These are phyloP conservation scores for Carterocephalus palaemon DNA, from an alignment of 2,888 invertebrate species.

Conservation along the genomic window DNA sequence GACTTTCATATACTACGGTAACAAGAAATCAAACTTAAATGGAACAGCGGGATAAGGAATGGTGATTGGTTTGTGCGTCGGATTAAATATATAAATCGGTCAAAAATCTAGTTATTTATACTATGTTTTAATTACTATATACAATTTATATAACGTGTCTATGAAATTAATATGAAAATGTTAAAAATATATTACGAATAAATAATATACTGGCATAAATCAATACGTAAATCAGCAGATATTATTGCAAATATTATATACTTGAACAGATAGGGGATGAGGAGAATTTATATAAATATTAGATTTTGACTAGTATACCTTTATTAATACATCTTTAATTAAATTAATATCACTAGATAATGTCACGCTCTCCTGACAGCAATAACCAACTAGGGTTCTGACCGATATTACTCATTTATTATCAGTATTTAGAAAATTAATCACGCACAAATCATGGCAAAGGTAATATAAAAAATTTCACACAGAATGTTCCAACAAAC, in stretches of 20 bases:
- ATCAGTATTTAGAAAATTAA: conserved; percentile 11
- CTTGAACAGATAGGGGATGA: conserved; percentile 50
- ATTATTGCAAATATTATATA: conserved; percentile 39
- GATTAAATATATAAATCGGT: conserved; percentile 73
- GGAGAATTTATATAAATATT: conserved; percentile 58
- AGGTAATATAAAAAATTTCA: conserved; percentile 70
- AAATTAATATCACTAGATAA: conserved; percentile 77
- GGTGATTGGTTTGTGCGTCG: conserved; percentile 66
- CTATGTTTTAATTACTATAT: conserved; percentile 53
- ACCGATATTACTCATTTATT: conserved; percentile 48
- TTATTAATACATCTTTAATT: conserved; percentile 62
- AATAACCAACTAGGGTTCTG: conserved; percentile 66
- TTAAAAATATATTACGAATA: conserved; percentile 42
- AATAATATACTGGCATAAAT: conserved; percentile 40
- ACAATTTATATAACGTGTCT: conserved; percentile 51
- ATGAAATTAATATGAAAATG: conserved; percentile 39
- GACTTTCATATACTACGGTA: conserved; percentile 31
- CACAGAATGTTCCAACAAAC: conserved; percentile 72
- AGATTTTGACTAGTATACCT: conserved; percentile 71
- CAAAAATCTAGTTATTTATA: conserved; percentile 70
- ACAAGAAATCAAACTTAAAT: conserved; percentile 33
- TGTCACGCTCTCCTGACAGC: conserved; percentile 71
- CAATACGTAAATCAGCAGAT: conserved; percentile 5
- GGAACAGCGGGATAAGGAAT: conserved; percentile 38
- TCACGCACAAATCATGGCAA: conserved; percentile 65